These are phyloP conservation scores for Oplegnathus fasciatus DNA, from an alignment of 2,113 vertebrate genomes.

Conservation along the genomic window DNA sequence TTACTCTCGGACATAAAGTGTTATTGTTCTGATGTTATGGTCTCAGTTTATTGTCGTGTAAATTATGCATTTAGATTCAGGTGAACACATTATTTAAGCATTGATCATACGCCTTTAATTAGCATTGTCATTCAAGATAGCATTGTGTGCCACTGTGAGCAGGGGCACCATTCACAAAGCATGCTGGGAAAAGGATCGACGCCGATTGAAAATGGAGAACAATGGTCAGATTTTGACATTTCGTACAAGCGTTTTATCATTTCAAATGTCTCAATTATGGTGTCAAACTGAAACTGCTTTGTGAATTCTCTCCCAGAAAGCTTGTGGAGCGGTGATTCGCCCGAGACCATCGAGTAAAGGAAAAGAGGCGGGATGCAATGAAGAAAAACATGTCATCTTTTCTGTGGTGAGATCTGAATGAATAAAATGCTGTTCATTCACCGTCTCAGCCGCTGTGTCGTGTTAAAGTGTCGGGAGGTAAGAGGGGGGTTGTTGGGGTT, in stretches of 20 bases:
- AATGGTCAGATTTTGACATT: conserved; percentile 16
- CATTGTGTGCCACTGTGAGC: conserved; percentile 57
- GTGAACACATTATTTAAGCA: conserved; percentile 21
- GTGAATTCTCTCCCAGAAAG: conserved; percentile 70
- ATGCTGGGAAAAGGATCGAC: conserved; percentile 53
- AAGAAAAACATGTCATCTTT: conserved; percentile 25
- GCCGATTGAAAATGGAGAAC: neutral
- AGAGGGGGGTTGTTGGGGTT: conserved; percentile 20
- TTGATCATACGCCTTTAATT: conserved; percentile 23
- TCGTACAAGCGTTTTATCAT: conserved; percentile 3
- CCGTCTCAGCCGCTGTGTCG: conserved; percentile 58
- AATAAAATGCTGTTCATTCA: conserved; percentile 70
- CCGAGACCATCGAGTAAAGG: conserved; percentile 64
- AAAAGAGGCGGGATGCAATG: conserved; percentile 59
- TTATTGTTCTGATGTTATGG: neutral
- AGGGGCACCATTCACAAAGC: conserved; percentile 79
- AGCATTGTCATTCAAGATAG: conserved; percentile 52
- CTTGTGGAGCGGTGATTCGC: conserved; percentile 49
- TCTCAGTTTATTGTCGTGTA: conserved; percentile 13
- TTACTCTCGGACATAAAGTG: conserved; percentile 10
- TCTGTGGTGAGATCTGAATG: conserved; percentile 65
- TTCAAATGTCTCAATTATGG: neutral
- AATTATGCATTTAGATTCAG: conserved; percentile 8
- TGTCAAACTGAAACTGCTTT: conserved; percentile 57
- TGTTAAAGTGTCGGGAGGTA: conserved; percentile 44